Evolutionary conservation across 2,888 invertebrate species (phyloP), one percentile per base, ranked within the genome.

Genomic region (Leptinotarsa tumamoca): DNA sequence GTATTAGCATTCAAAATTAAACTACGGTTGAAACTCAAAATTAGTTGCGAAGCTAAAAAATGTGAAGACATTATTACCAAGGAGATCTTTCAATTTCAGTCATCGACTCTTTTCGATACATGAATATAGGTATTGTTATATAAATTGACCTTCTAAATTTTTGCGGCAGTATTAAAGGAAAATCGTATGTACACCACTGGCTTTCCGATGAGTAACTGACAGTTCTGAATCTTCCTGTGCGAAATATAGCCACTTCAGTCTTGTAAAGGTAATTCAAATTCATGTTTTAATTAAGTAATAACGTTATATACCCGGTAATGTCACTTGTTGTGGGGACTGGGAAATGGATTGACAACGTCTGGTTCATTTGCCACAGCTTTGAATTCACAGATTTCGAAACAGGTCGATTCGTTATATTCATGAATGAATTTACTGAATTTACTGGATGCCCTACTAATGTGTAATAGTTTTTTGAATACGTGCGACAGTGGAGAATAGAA

Each of bases 201-300:
- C 63, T 63, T 33, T 27, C 63, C 17, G 17, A 33, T 63, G 18
- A 63, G 63, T 33, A 43, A 63, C 63, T 63, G 63, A 63, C 63
- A 50, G 69, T 61, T 72, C 71, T 74, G 51, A 67, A 70, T 71
- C 74, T 71, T 50, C 33, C 70, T 72, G 50, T 50, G 58, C 74
- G 50, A 72, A 73, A 73, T 71, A 61, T 43, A 72, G 68, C 71
- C 73, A 68, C 49, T 51, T 80, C 80, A 82, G 80, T 85, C 82
- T 84, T 84, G 85, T 84, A 85, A 86, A 86, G 86, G 86, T 87
- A 86, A 85, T 86, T 85, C 82, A 82, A 84, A 86, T 85, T 85
- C 85, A 83, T 82, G 85, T 86, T 87, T 87, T 87, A 87, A 87
- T 87, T 87, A 87, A 87, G 82, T 86, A 85, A 86, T 86, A 86